A percentile compares a stretch with the other conserved stretches of the same genome.
These are phyloP conservation scores for Chloroceryle inda DNA, from an alignment of 2,797 vertebrate species.

Conservation along the genomic window DNA sequence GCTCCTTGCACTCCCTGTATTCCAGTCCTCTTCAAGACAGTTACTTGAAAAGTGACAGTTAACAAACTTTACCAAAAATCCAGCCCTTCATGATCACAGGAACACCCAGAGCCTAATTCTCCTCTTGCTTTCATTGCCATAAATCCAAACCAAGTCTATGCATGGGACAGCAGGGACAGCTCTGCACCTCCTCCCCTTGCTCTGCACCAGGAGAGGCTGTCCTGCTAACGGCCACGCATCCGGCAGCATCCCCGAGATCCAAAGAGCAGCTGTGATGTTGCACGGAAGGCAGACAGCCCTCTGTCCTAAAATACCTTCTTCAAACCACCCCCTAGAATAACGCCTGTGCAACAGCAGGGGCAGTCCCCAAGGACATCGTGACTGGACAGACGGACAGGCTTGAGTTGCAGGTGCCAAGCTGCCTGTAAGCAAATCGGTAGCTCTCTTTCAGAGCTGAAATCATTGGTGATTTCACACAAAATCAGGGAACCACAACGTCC, in stretches of 20 bases:
- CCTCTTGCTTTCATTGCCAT: not conserved
- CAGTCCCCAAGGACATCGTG: not conserved
- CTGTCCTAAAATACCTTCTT: not conserved
- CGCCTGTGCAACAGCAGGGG: not conserved
- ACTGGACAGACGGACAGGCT: too few relatives aligned
- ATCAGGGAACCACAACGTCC: not conserved
- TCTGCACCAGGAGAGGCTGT: not conserved
- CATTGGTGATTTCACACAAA: not conserved
- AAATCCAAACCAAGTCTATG: not conserved
- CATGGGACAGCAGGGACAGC: not conserved
- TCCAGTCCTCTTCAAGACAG: not conserved
- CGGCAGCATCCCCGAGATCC: not conserved
- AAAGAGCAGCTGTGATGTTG: not conserved
- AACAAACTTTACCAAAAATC: not conserved
- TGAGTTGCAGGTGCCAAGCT: not conserved
- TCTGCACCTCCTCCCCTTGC: accelerated
- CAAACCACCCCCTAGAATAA: not conserved
- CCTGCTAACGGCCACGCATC: not conserved
- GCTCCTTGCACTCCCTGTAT: not conserved
- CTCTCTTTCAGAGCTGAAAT: not conserved
- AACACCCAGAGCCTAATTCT: not conserved
- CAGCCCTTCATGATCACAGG: not conserved
- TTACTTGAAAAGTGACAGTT: constrained; percentile 5
- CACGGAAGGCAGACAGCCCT: accelerated
- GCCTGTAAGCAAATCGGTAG: not conserved